Base-by-base conservation (phyloP, 1,140 invertebrate species). In the Drosophila navojoa region DNA sequence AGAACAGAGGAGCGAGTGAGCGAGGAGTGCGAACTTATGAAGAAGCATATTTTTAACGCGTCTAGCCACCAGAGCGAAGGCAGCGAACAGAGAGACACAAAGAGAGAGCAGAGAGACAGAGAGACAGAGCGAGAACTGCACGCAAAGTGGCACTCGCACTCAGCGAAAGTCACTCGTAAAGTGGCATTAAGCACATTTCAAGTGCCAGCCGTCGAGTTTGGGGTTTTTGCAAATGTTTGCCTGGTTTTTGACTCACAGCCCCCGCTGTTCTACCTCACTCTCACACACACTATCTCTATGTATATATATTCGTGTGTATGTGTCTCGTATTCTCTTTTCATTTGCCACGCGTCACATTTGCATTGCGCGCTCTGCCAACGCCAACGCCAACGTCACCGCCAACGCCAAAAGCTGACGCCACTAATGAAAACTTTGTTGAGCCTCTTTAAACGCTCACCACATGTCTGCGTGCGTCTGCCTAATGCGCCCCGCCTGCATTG, bases 141-240 rank as follows among this genome's bases (percentile, higher is more conserved):
- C 75, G 78, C 70, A 85, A 85, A 85, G 81, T 85, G 81, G 77
- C 78, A 85, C 75, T 86, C 82, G 77, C 81, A 81, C 81, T 81
- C 81, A 64, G 75, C 81, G 78, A 86, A 86, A 86, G 81, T 86
- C 81, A 86, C 82, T 87, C 81, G 81, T 86, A 86, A 86, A 86
- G 81, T 87, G 81, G 82, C 82, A 86, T 86, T 86, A 87, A 81
- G 81, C 81, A 81, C 78, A 86, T 87, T 85, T 86, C 81, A 86
- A 85, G 81, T 82, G 79, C 55, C 78, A 76, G 77, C 68, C 67
- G 79, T 57, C 60, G 57, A 72, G 81, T 86, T 85, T 73, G 72
- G 71, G 81, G 71, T 84, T 73, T 38, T 69, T 68, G 42, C 71
- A 61, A 85, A 85, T 86, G 77, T 80, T 84, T 80, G 73, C 81